phyloP scores from a whole-genome alignment of 1,140 invertebrate genomes.

The Acromyrmex heyeri region DNA sequence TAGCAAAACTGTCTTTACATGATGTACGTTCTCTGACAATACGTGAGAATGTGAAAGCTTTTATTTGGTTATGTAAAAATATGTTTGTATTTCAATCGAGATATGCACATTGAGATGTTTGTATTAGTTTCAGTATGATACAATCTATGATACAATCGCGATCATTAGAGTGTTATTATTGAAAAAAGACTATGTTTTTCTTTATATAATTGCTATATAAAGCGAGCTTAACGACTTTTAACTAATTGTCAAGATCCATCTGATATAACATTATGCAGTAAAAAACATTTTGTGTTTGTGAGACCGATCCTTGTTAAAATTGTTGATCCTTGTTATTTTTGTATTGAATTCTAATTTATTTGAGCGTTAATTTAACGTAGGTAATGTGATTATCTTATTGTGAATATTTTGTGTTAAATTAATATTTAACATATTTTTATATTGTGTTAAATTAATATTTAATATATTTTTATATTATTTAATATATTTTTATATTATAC shows the following conservation, averaged over 20 bases:
- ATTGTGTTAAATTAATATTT: too few species aligned
- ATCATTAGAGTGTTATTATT: background rate
- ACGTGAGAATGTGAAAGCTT: background rate
- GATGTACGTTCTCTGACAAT: background rate
- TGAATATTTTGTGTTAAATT: too few species aligned
- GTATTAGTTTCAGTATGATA: background rate
- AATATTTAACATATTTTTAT: too few species aligned
- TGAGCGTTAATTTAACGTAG: too few species aligned
- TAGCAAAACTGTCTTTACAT: background rate
- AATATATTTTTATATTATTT: too few species aligned
- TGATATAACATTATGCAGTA: background rate
- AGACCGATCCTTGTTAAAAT: too few species aligned
- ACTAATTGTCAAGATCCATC: background rate
- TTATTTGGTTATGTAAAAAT: constrained; percentile 2
- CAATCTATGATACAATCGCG: background rate
- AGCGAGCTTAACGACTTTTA: background rate
- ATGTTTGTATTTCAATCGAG: background rate
- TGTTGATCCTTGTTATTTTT: too few species aligned
- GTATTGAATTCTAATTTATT: too few species aligned
- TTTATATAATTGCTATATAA: background rate
- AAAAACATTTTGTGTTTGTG: too few species aligned
- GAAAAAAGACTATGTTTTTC: background rate
- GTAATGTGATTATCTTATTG: too few species aligned
- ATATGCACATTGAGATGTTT: background rate
- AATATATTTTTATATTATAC: too few species aligned